Base-by-base conservation (phyloP, 2,888 invertebrate genomes). In the Ophion obscuratus region DNA sequence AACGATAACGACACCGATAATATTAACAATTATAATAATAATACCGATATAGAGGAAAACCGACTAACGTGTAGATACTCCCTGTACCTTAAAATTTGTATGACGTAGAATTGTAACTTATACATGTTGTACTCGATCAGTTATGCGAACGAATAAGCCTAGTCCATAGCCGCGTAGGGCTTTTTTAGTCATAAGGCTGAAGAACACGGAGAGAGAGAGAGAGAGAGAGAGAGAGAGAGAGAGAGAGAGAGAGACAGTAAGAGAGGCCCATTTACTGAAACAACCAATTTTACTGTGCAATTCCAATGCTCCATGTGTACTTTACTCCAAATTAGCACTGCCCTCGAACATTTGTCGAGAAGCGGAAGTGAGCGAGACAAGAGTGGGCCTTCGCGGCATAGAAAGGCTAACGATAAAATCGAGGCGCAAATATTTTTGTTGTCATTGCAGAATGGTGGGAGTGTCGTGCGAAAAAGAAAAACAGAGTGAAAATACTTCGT, bases 41-140 rank as follows among this genome's bases (percentile, higher is more conserved):
- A 88, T 88, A 89, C 90, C 89, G 89, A 88, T 40, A 75, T 91
- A 90, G 90, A 86, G 62, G 83, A 86, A 83, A 68, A 83, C 70
- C 81, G 87, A 88, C 89, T 89, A 88, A 92, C 88, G 90, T 92
- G 92, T 93, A 93, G 93, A 93, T 93, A 93, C 92, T 92, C 92
- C 91, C 92, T 91, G 93, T 92, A 93, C 93, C 92, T 93, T 92
- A 89, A 92, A 91, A 92, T 92, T 92, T 92, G 89, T 93, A 93
- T 92, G 91, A 92, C 78, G 90, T 91, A 92, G 89, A 73, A 74
- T 81, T 85, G 90, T 59, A 91, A 90, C 84, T 88, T 87, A 80
- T 76, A 81, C 24, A 24, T 61, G 61, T 61, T 87, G 88, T 89
- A 90, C 83, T 77, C 61, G 71, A 82, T 84, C 64, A 84, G 71